These are phyloP conservation scores for Narcine bancroftii DNA, from an alignment of 2,113 vertebrate species.

Conservation along the genomic window DNA sequence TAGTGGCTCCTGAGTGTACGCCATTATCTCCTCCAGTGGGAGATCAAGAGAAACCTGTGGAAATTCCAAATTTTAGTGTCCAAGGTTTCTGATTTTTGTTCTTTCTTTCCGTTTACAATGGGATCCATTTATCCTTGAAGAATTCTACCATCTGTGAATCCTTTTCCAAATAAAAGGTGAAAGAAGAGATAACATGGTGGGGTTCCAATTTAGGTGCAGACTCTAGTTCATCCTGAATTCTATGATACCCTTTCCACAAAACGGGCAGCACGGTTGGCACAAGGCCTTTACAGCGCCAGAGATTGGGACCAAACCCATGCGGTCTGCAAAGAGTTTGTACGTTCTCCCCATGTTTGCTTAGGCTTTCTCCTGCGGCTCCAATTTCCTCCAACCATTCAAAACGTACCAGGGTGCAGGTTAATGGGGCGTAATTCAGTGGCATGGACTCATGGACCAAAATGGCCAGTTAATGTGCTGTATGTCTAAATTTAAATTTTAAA, in stretches of 20 bases:
- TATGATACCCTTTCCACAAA: neutral
- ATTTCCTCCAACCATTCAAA: no score
- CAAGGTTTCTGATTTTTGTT: neutral
- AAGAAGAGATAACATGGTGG: neutral
- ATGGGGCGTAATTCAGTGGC: no score
- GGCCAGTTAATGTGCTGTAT: no score
- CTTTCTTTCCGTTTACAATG: neutral
- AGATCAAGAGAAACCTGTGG: neutral
- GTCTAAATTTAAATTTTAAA: no score
- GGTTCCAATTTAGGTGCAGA: neutral
- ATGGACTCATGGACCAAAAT: no score
- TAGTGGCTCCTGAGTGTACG: neutral
- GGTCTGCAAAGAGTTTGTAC: no score
- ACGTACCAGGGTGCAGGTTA: no score
- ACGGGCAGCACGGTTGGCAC: no score
- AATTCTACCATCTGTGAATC: neutral
- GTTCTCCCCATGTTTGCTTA: no score
- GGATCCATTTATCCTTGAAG: neutral
- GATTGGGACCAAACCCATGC: no score
- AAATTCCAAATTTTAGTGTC: neutral
- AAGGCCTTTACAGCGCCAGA: no score
- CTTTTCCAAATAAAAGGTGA: neutral
- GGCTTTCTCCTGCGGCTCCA: no score
- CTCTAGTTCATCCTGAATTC: neutral
- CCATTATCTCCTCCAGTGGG: neutral